Conservation (phyloP, 2,888 invertebrate species). For the Epinotia brunnichana region DNA sequence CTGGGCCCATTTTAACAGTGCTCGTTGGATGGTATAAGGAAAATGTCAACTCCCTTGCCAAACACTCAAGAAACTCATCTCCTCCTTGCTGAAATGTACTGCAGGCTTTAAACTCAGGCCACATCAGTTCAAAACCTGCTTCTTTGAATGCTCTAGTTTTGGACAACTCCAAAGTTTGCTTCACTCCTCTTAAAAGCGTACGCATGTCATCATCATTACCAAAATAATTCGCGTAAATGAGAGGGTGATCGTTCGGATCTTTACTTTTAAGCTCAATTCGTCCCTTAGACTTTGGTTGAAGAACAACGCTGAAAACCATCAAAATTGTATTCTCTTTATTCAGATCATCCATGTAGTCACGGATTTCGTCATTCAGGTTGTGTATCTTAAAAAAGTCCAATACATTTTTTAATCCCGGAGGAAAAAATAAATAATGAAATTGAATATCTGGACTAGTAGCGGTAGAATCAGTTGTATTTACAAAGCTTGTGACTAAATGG, state of each 20-base stretch:
- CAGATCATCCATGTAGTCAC: conserved; percentile 46
- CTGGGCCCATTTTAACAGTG: conserved; percentile 85
- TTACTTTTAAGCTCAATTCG: conserved; percentile 85
- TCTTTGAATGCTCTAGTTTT: conserved; percentile 61
- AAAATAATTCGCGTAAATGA: conserved; percentile 85
- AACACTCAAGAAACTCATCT: conserved; percentile 62
- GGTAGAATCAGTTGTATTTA: conserved; percentile 63
- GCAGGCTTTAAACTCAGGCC: conserved; percentile 66
- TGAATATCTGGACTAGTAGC: conserved; percentile 64
- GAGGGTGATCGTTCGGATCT: conserved; percentile 87
- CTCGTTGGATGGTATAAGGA: conserved; percentile 89
- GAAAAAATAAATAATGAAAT: conserved; percentile 61
- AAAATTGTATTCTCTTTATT: conserved; percentile 63
- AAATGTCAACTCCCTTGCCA: conserved; percentile 62
- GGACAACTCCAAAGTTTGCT: conserved; percentile 55
- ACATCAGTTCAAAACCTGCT: conserved; percentile 59
- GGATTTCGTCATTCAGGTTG: conserved; percentile 55
- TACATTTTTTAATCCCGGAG: conserved; percentile 58
- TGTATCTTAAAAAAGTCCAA: conserved; percentile 60
- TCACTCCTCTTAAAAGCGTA: conserved; percentile 57
- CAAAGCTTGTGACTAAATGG: conserved; percentile 62
- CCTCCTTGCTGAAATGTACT: conserved; percentile 54
- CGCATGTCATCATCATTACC: conserved; percentile 80
- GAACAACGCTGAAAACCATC: conserved; percentile 81
- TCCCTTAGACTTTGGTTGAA: conserved; percentile 88